Percentiles rank a stretch among this genome's conserved stretches.
Evolutionary conservation across 2,797 vertebrate genomes (phyloP).

Genomic region (Poecilia picta): DNA sequence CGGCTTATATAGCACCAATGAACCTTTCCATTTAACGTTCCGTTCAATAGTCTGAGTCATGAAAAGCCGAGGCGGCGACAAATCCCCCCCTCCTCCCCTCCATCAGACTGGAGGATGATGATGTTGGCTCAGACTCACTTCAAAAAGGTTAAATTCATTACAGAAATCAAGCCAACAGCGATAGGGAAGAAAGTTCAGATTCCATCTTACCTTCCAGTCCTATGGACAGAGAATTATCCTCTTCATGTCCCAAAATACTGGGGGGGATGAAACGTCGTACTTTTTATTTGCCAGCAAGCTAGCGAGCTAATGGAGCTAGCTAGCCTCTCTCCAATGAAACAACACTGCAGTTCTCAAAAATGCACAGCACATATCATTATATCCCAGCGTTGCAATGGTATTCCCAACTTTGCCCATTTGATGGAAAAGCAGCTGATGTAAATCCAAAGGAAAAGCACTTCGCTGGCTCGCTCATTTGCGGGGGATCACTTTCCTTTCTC

Average conservation of each 20-base stretch:
- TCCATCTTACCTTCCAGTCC: constrained; percentile 80
- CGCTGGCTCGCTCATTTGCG: constrained; percentile 63
- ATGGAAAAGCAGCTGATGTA: constrained; percentile 63
- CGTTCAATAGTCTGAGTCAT: constrained; percentile 75
- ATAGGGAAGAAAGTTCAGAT: constrained; percentile 34
- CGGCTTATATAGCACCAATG: constrained; percentile 8
- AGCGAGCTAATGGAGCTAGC: constrained; percentile 76
- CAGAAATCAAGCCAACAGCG: not conserved
- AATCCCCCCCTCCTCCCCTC: constrained; percentile 48
- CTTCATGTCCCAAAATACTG: constrained; percentile 85
- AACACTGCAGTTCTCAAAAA: constrained; percentile 78
- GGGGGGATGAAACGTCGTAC: constrained; percentile 79
- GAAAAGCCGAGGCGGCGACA: constrained; percentile 76
- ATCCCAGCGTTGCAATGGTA: constrained; percentile 73
- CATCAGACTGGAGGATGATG: constrained; percentile 60
- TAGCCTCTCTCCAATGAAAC: constrained; percentile 78
- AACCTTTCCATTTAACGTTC: constrained; percentile 30
- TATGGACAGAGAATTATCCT: constrained; percentile 83
- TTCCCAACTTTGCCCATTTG: constrained; percentile 80
- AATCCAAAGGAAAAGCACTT: constrained; percentile 71
- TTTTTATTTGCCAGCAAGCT: constrained; percentile 76
- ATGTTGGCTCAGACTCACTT: constrained; percentile 49
- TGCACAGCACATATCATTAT: constrained; percentile 70
- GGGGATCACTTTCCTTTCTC: constrained; percentile 82
- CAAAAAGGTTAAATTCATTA: constrained; percentile 26